These are phyloP conservation scores for Tipula confusa DNA, from an alignment of 2,888 invertebrate genomes.

Conservation along the genomic window DNA sequence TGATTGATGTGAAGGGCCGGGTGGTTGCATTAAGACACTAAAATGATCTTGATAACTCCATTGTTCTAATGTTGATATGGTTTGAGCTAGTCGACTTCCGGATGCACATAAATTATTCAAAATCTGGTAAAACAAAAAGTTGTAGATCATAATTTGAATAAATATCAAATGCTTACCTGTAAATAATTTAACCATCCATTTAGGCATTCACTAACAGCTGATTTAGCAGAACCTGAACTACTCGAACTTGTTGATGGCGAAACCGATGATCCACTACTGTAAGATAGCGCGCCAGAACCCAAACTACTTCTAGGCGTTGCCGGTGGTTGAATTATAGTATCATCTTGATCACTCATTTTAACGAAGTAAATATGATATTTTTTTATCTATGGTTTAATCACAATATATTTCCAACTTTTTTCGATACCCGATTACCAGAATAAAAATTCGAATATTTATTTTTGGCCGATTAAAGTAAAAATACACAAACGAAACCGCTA, in stretches of 20 bases:
- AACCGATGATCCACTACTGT: constrained; percentile 39
- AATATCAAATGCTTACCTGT: constrained; percentile 37
- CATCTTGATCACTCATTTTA: constrained; percentile 40
- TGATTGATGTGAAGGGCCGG: constrained; percentile 28
- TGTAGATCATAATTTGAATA: not conserved
- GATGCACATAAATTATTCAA: constrained; percentile 61
- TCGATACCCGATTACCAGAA: not conserved
- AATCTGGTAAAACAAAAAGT: constrained; percentile 54
- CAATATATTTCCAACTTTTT: not conserved
- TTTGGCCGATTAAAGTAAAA: not conserved
- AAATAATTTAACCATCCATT: constrained; percentile 44
- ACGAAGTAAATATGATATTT: not conserved
- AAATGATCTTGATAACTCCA: constrained; percentile 41
- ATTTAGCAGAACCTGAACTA: constrained; percentile 41
- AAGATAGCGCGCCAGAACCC: constrained; percentile 39
- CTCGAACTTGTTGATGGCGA: constrained; percentile 42
- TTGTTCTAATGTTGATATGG: constrained; percentile 55
- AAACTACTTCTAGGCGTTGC: constrained; percentile 38
- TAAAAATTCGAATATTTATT: not conserved
- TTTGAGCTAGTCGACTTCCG: constrained; percentile 59
- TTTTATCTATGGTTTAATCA: not conserved
- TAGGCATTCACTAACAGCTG: constrained; percentile 42
- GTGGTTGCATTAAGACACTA: not conserved
- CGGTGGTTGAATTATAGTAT: constrained; percentile 37
- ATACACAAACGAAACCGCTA: not conserved